phyloP scores from a whole-genome alignment of 2,888 invertebrate species.

The Leucania comma region DNA sequence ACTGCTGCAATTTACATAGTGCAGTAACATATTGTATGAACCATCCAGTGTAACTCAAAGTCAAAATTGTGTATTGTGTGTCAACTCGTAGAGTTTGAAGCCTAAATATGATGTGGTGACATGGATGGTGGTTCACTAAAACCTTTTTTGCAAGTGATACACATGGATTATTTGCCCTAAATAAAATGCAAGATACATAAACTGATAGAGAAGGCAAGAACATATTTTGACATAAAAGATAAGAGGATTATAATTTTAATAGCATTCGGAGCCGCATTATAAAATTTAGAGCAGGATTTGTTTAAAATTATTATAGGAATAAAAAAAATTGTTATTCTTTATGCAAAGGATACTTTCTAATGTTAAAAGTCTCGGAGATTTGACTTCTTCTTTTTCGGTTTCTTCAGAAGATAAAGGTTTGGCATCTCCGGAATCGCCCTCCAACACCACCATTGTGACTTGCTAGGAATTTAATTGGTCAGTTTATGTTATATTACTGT shows the following conservation, averaged over 20 bases:
- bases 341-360: constrained; percentile 91
- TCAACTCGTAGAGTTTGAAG: neutral
- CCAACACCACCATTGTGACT: constrained; percentile 82
- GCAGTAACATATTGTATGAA: constrained; percentile 20
- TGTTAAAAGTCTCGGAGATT: constrained; percentile 82
- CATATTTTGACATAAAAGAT: constrained; percentile 4
- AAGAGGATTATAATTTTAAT: constrained; percentile 1
- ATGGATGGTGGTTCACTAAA: too few species aligned
- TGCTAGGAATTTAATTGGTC: constrained; percentile 37
- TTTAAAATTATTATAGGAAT: neutral
- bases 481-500: neutral
- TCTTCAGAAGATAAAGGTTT: constrained; percentile 78
- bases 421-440: constrained; percentile 82
- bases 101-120: neutral
- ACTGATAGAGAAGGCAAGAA: neutral
- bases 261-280: neutral
- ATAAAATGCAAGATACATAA: neutral
- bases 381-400: constrained; percentile 78
- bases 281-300: neutral
- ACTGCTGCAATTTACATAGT: neutral
- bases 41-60: neutral
- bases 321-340: neutral
- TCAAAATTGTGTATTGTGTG: too few species aligned
- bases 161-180: neutral
- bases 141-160: neutral